Percentiles rank a stretch among this genome's conserved stretches.
phyloP scores from a whole-genome alignment of 1,140 invertebrate species.

The Heterodera carotae region DNA sequence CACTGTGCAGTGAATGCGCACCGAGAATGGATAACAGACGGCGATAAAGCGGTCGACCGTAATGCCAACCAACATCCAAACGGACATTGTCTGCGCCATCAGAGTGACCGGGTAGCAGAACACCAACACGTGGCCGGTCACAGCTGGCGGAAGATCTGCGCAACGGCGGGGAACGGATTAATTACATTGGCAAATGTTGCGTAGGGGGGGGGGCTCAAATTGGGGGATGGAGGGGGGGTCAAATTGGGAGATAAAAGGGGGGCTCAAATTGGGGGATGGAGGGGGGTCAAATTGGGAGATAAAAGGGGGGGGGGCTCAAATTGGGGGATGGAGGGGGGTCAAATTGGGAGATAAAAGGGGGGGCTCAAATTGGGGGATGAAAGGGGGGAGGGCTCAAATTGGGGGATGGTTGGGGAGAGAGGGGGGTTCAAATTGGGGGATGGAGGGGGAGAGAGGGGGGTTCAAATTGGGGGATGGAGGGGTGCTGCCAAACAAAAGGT shows the following conservation, averaged over 20 bases:
- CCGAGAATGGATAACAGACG: slow-evolving; percentile 63
- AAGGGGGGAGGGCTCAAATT: neutral
- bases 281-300: neutral
- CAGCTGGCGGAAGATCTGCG: slow-evolving; percentile 38
- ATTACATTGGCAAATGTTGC: neutral
- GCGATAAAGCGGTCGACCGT: slow-evolving; percentile 87
- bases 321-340: too few relatives aligned
- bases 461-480: too few relatives aligned
- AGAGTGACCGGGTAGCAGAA: slow-evolving; percentile 60
- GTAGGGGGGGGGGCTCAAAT: neutral
- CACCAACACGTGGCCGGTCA: slow-evolving; percentile 53
- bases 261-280: neutral
- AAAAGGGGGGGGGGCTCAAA: neutral
- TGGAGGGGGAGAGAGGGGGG: too few relatives aligned
- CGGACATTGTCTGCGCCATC: slow-evolving; percentile 60
- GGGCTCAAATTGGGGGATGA: neutral
- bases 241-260: neutral
- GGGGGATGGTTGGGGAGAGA: neutral
- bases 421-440: too few relatives aligned
- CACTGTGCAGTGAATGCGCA: slow-evolving; percentile 58
- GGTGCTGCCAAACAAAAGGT: too few relatives aligned
- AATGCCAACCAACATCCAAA: slow-evolving; percentile 79
- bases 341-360: too few relatives aligned
- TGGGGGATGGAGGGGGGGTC: neutral
- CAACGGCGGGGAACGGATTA: slow-evolving; percentile 6